Evolutionary conservation across 2,113 vertebrate genomes (phyloP).

Genomic region (Polyodon spathula): DNA sequence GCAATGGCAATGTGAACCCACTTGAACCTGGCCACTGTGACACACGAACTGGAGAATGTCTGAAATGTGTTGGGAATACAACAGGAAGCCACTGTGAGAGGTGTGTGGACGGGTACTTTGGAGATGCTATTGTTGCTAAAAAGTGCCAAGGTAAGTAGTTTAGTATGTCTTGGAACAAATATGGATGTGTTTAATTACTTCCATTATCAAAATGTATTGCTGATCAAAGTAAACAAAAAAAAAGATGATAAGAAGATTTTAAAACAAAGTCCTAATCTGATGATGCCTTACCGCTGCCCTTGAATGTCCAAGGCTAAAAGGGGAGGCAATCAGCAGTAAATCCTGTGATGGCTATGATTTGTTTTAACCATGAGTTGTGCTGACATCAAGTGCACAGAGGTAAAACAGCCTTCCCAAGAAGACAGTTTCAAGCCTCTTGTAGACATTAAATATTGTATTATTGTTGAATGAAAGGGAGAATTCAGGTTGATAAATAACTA

Average conservation of each 20-base stretch:
- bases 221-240: too few relatives aligned
- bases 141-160: conserved; percentile 63
- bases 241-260: too few relatives aligned
- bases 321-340: too few relatives aligned
- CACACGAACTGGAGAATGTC: conserved; percentile 65
- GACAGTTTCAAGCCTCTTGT: neutral
- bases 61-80: conserved; percentile 73
- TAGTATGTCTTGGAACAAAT: neutral
- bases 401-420: neutral
- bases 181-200: too few relatives aligned
- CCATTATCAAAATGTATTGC: too few relatives aligned
- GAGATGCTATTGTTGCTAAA: conserved; percentile 69
- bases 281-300: too few relatives aligned
- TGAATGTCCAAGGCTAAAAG: too few relatives aligned
- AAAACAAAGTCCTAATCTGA: too few relatives aligned
- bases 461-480: too few relatives aligned
- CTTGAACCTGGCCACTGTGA: conserved; percentile 66
- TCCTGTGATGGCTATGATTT: too few relatives aligned
- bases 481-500: neutral
- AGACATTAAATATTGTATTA: neutral
- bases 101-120: conserved; percentile 72
- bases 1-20: conserved; percentile 68
- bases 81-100: conserved; percentile 68
- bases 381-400: conserved; percentile 21
- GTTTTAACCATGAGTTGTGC: conserved; percentile 6